Evolutionary conservation across 2,797 vertebrate species (phyloP).

Genomic region (Microcaecilia unicolor): DNA sequence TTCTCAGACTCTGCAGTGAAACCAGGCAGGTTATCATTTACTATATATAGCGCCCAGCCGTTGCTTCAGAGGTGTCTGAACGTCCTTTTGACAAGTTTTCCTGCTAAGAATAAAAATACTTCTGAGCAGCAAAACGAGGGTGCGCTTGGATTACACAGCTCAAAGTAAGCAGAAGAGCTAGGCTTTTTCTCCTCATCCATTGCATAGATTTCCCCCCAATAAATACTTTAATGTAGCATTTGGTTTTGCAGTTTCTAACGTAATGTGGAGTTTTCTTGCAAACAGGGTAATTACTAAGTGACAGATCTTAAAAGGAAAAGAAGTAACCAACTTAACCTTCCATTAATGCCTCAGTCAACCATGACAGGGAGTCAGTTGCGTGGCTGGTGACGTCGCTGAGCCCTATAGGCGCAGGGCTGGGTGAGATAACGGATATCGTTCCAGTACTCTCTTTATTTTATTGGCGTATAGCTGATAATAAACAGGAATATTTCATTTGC

Average conservation of each 20-base stretch:
- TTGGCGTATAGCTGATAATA: slow-evolving; percentile 60
- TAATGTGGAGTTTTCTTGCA: too few relatives aligned
- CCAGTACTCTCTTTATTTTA: slow-evolving; percentile 59
- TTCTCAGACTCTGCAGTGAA: slow-evolving; percentile 13
- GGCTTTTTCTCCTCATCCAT: not conserved
- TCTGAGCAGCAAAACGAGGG: not conserved
- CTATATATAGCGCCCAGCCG: slow-evolving; percentile 24
- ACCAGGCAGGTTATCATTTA: slow-evolving; percentile 32
- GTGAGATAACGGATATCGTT: slow-evolving; percentile 57
- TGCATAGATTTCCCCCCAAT: not conserved
- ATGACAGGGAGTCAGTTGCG: slow-evolving; percentile 49
- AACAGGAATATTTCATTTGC: slow-evolving; percentile 67
- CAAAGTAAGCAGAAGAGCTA: not conserved
- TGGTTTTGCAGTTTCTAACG: fast-evolving
- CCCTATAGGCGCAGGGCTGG: slow-evolving; percentile 61
- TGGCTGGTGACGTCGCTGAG: slow-evolving; percentile 57
- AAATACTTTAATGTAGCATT: slow-evolving; percentile 3
- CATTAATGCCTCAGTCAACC: slow-evolving; percentile 37
- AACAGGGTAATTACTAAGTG: not conserved
- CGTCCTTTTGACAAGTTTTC: slow-evolving; percentile 9
- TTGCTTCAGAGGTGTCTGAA: slow-evolving; percentile 7
- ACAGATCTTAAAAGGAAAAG: slow-evolving; percentile 34
- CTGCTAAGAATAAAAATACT: not conserved
- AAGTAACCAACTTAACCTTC: slow-evolving; percentile 41
- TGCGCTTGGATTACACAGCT: not conserved